Evolutionary conservation across 2,797 vertebrate genomes (phyloP), one percentile per base, ranked within the genome.

Genomic region (Acrocephalus scirpaceus): DNA sequence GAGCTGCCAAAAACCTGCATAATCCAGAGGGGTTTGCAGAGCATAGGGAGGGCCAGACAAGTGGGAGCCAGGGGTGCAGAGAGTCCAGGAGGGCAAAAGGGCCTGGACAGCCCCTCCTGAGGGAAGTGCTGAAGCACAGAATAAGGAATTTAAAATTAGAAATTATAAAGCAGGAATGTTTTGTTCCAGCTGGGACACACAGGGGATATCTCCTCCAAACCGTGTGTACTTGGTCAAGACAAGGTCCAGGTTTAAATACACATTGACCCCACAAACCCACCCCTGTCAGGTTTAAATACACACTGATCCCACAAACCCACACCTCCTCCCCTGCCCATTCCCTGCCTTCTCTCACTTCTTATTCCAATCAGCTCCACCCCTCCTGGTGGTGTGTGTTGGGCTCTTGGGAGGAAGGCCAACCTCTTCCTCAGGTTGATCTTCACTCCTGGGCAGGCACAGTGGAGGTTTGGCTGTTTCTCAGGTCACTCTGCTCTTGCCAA

Each of bases 1-100:
- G 74, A 81, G 60, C 51, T 14, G 58, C 45, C 20, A 60, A 38
- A 32, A 87, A 8, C 22, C n/a, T 61, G 60, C 45, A 16, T 12
- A 40, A 32, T 25, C 9, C 53, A 47, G 36, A 26, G 48, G 18
- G 21, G 16, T 25, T 42, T 71, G 42, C 65, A 81, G 36, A 45
- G 54, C 0, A 0, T 26, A 36, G 64, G 0, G 4, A 53, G 38
- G 32, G 45, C 2, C 0, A 3, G 14, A 21, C 25, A 3, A 30
- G 26, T 0, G 3, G 60, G 9, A 64, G 14, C 11, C 2, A 6
- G 54, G 22, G 15, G 12, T 34, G n/a, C 58, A 83, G 36, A 1
- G 2, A 30, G 70, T 10, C 38, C 5, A 1, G 40, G n/a, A 72
- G 58, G 67, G 13, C 14, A 47, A 20, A 50, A 0, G 2, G 18